phyloP scores from a whole-genome alignment of 2,797 vertebrate species.

The Melanogrammus aeglefinus region DNA sequence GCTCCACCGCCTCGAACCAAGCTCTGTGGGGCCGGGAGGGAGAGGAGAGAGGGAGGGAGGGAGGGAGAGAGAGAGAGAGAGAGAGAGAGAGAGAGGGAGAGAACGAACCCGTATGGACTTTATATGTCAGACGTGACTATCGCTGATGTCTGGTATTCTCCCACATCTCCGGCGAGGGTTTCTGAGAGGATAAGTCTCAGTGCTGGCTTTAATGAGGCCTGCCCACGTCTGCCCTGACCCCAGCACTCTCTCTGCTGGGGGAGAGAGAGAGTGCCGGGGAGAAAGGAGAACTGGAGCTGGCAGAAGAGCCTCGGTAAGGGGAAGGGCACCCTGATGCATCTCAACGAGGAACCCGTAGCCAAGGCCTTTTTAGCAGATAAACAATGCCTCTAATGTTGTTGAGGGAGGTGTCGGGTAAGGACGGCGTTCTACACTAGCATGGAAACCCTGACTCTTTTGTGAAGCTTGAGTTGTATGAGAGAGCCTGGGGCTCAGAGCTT shows the following conservation, averaged over 20 bases:
- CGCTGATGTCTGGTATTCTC: conserved; percentile 6
- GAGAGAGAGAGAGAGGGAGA: too few species aligned
- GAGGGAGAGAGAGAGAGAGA: not conserved
- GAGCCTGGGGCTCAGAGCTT: not conserved
- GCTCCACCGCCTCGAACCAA: conserved; percentile 14
- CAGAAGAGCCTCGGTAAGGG: not conserved
- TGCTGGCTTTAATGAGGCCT: conserved; percentile 34
- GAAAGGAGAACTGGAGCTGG: conserved; percentile 16
- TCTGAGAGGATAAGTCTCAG: conserved; percentile 23
- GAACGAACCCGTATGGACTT: conserved; percentile 10
- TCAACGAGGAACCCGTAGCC: not conserved
- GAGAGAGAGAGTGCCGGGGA: conserved; percentile 15
- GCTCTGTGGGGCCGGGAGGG: conserved; percentile 5
- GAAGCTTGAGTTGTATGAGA: not conserved
- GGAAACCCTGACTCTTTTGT: not conserved
- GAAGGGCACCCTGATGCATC: conserved; percentile 22
- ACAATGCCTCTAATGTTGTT: not conserved
- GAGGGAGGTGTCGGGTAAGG: not conserved
- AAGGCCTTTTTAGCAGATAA: not conserved
- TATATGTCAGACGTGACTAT: not conserved
- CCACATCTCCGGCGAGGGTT: not conserved
- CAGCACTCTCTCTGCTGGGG: conserved; percentile 13
- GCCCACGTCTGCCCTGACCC: conserved; percentile 15
- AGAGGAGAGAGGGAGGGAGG: not conserved
- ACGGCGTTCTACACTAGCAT: not conserved